Evolutionary conservation across 2,113 vertebrate species (phyloP).

Genomic region (Sinocyclocheilus rhinocerous): DNA sequence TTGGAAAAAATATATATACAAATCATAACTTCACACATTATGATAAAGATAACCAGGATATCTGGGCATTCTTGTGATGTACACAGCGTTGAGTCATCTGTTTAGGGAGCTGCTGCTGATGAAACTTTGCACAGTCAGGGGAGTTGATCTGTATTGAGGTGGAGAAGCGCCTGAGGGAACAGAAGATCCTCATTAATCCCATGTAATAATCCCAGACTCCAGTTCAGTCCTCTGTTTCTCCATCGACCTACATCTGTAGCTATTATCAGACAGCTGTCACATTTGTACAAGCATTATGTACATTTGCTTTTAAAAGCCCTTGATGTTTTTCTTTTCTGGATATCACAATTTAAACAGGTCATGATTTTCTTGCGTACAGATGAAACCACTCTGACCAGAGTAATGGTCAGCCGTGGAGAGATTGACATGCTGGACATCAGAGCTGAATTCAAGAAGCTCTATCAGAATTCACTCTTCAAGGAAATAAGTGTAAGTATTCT

Average conservation of each 20-base stretch:
- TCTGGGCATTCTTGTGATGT: neutral
- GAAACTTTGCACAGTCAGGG: slow-evolving; percentile 18
- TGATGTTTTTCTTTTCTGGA: neutral
- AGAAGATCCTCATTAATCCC: slow-evolving; percentile 58
- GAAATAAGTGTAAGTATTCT: no score
- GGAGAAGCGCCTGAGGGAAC: slow-evolving; percentile 52
- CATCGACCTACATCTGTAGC: slow-evolving; percentile 50
- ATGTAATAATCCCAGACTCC: slow-evolving; percentile 51
- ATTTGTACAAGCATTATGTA: slow-evolving; percentile 7
- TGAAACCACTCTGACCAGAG: no score
- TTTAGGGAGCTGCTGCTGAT: neutral
- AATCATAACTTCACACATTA: neutral
- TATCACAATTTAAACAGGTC: neutral
- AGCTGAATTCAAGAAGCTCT: no score
- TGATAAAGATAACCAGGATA: neutral
- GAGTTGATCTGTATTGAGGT: slow-evolving; percentile 52
- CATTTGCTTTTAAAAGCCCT: neutral
- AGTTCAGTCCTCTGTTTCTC: slow-evolving; percentile 4
- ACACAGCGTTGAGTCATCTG: slow-evolving; percentile 4
- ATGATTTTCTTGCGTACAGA: neutral
- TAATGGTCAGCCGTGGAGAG: no score
- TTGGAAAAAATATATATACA: no score
- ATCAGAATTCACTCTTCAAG: no score
- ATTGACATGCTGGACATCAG: no score
- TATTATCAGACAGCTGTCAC: slow-evolving; percentile 40